Evolutionary conservation across 2,113 vertebrate species (phyloP).

Genomic region (Suncus etruscus): DNA sequence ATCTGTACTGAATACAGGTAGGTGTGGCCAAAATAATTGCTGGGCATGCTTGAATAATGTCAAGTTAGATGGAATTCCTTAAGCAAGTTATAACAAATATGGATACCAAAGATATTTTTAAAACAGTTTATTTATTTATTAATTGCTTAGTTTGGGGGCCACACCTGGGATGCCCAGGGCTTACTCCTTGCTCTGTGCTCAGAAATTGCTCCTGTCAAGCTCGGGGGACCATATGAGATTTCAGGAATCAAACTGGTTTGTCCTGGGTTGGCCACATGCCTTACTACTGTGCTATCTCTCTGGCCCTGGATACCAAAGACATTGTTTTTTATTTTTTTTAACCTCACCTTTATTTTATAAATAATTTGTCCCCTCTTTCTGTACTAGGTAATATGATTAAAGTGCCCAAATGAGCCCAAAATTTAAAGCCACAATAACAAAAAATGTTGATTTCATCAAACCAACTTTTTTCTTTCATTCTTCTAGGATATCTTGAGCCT

Average conservation of each 20-base stretch:
- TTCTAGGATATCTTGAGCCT: background rate
- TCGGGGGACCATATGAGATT: no score
- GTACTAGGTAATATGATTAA: background rate
- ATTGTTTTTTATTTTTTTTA: background rate
- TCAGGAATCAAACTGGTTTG: no score
- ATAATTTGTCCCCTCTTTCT: conserved; percentile 12
- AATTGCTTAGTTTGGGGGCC: no score
- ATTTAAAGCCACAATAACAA: background rate
- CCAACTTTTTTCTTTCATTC: background rate
- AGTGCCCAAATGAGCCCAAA: background rate
- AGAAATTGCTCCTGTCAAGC: no score
- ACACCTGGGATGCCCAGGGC: no score
- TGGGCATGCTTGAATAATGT: conserved; percentile 2
- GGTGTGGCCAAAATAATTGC: background rate
- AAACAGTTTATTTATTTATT: no score
- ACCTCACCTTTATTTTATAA: conserved; percentile 1
- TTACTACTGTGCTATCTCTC: no score
- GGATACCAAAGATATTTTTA: background rate
- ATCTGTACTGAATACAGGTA: no score
- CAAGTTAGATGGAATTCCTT: conserved; percentile 16
- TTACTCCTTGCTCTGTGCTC: no score
- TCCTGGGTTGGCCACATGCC: no score
- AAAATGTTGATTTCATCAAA: conserved; percentile 9
- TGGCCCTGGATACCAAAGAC: background rate
- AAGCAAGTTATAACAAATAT: conserved; percentile 12